Evolutionary conservation across 2,888 invertebrate species (phyloP).

Genomic region (Frankliniella fusca): DNA sequence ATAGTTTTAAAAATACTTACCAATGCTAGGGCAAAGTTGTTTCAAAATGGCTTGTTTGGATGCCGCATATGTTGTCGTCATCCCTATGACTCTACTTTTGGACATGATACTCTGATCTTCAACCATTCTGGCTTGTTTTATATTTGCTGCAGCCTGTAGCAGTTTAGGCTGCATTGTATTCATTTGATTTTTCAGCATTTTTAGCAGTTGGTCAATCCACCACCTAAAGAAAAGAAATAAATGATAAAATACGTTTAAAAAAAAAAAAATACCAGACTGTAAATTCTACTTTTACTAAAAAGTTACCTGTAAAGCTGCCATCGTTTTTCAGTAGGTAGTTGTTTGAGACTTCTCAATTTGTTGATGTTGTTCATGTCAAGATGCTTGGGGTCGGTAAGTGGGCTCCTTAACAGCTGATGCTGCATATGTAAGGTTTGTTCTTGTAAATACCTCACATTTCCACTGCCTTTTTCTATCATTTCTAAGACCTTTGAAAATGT

Average conservation of each 20-base stretch:
- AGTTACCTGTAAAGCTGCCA: not conserved
- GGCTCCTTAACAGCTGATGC: not conserved
- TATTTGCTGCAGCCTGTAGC: not conserved
- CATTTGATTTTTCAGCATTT: not conserved
- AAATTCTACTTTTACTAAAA: too few relatives aligned
- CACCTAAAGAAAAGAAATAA: not conserved
- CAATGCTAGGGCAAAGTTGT: conserved; percentile 59
- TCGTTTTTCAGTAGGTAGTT: not conserved
- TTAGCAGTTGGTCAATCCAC: not conserved
- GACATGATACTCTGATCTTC: conserved; percentile 57
- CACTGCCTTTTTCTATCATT: not conserved
- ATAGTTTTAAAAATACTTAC: conserved; percentile 45
- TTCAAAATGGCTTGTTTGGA: conserved; percentile 59
- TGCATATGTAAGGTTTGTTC: not conserved
- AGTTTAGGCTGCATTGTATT: not conserved
- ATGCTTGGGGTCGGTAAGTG: not conserved
- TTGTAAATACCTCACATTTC: not conserved
- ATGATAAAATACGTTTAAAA: not conserved
- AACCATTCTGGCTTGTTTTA: conserved; percentile 52
- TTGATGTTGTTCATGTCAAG: not conserved
- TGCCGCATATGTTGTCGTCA: conserved; percentile 75
- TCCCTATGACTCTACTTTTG: conserved; percentile 59
- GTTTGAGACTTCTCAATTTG: not conserved
- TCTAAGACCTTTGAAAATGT: not conserved
- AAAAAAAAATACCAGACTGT: too few relatives aligned